phyloP scores from a whole-genome alignment of 2,797 vertebrate genomes.

The Scolopax rusticola region DNA sequence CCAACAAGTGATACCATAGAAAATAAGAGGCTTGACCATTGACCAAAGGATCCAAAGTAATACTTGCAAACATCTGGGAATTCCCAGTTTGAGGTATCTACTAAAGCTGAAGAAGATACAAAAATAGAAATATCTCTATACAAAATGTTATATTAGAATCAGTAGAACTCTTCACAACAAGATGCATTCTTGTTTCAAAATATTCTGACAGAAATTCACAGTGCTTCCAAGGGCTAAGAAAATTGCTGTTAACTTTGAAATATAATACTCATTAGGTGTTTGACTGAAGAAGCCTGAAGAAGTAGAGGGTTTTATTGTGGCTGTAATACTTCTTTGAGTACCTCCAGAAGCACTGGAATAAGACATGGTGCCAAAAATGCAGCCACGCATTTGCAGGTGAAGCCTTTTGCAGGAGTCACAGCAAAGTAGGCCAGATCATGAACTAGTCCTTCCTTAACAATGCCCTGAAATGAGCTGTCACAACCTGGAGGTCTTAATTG shows the following conservation, averaged over 20 bases:
- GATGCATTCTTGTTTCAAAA: neutral
- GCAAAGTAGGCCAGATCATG: neutral
- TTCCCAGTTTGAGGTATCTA: constrained; percentile 91
- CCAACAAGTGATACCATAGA: constrained; percentile 94
- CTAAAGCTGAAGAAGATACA: constrained; percentile 77
- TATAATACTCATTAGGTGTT: neutral
- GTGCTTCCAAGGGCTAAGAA: neutral
- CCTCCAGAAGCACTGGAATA: neutral
- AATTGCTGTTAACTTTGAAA: neutral
- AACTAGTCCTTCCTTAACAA: neutral
- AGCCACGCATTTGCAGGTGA: neutral
- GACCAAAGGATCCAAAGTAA: constrained; percentile 94
- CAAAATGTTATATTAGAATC: neutral
- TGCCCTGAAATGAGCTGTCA: neutral
- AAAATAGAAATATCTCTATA: neutral
- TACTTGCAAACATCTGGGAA: constrained; percentile 95
- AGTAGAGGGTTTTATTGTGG: neutral
- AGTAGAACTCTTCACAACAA: neutral
- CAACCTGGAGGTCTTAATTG: neutral
- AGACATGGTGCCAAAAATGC: neutral
- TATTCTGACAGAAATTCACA: neutral
- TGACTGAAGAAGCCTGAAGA: neutral
- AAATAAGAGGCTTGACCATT: constrained; percentile 94
- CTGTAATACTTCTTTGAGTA: neutral
- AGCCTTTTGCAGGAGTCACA: neutral